These are phyloP conservation scores for Tholera decimalis DNA, from an alignment of 2,888 invertebrate species.

Conservation along the genomic window DNA sequence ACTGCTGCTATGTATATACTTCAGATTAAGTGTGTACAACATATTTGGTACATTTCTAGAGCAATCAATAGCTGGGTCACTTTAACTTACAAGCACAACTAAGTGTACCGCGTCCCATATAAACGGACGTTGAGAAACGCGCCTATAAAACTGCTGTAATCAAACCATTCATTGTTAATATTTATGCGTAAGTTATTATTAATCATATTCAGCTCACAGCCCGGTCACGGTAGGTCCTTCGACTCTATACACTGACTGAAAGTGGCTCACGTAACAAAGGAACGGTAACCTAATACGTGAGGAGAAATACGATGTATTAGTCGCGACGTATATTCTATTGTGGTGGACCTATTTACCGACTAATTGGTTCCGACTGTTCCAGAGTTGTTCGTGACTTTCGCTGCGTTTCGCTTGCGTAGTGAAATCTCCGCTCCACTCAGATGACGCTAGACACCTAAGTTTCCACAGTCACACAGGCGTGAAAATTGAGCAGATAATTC, in stretches of 20 bases:
- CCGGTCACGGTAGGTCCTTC: conserved; percentile 80
- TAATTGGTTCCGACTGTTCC: conserved; percentile 84
- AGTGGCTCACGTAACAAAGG: conserved; percentile 90
- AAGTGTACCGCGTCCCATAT: conserved; percentile 50
- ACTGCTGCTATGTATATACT: conserved; percentile 4
- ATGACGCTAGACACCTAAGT: conserved; percentile 56
- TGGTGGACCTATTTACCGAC: conserved; percentile 82
- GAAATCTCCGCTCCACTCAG: conserved; percentile 79
- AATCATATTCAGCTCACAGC: conserved; percentile 88
- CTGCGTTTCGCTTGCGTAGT: conserved; percentile 70
- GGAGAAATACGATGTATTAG: conserved; percentile 87
- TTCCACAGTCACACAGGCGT: conserved; percentile 43
- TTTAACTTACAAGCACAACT: conserved; percentile 47
- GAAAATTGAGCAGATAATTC: conserved; percentile 38
- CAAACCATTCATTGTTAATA: conserved; percentile 71
- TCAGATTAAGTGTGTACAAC: conserved; percentile 21
- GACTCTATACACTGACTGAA: conserved; percentile 87
- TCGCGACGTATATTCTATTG: conserved; percentile 83
- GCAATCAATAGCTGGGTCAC: conserved; percentile 47
- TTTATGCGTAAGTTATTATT: conserved; percentile 84
- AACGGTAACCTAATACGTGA: conserved; percentile 90
- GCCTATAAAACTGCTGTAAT: conserved; percentile 62
- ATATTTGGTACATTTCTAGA: conserved; percentile 39
- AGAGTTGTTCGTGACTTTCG: conserved; percentile 75
- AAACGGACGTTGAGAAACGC: conserved; percentile 41